These are phyloP conservation scores for Oceanodroma tethys DNA, from an alignment of 2,113 vertebrate genomes.

Conservation along the genomic window DNA sequence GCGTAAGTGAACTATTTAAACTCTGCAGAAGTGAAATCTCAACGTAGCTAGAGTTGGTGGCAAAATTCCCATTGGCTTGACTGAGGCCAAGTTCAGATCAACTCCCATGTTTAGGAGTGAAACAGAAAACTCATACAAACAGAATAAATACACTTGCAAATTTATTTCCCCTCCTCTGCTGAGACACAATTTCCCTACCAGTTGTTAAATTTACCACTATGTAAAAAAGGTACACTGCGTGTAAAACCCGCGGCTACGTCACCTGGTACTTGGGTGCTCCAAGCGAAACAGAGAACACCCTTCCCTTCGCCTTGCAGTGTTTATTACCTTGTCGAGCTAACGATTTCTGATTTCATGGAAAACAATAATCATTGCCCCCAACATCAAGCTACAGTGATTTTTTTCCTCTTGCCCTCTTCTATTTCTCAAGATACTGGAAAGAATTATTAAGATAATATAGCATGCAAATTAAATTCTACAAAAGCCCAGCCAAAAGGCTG, in stretches of 20 bases:
- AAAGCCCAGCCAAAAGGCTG: slow-evolving; percentile 54
- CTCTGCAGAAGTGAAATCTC: neutral
- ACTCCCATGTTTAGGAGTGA: neutral
- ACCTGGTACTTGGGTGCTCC: neutral
- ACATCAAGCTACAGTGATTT: neutral
- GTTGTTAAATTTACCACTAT: neutral
- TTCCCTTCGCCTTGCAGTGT: neutral
- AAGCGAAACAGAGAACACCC: neutral
- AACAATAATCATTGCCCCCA: neutral
- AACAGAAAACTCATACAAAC: neutral
- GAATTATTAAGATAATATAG: slow-evolving; percentile 18
- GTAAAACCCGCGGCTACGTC: neutral
- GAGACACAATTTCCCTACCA: neutral
- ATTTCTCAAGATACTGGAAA: slow-evolving; percentile 17
- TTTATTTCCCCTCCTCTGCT: neutral
- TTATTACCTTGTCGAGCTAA: neutral
- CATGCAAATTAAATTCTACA: slow-evolving; percentile 56
- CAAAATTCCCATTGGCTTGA: neutral
- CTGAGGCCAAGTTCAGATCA: neutral
- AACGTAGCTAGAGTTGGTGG: neutral
- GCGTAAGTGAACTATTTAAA: neutral
- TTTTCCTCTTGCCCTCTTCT: neutral
- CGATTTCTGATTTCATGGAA: neutral
- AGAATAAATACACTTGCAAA: neutral
- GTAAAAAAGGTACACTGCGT: neutral